These are phyloP conservation scores for Semotilus atromaculatus DNA, from an alignment of 2,797 vertebrate species.

Conservation along the genomic window DNA sequence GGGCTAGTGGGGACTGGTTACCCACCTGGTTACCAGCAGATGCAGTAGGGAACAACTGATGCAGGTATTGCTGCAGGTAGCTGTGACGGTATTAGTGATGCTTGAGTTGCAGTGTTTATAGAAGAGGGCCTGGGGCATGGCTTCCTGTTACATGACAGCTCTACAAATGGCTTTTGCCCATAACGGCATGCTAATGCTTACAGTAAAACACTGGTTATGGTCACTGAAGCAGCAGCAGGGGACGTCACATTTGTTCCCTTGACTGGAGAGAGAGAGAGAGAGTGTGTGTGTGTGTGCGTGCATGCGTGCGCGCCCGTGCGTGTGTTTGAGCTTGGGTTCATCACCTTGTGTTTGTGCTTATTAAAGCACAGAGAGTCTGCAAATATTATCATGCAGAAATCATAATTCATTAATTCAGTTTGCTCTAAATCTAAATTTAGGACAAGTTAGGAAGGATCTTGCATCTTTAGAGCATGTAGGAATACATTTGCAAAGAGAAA, in stretches of 20 bases:
- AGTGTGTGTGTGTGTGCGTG: not conserved
- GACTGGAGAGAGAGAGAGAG: not conserved
- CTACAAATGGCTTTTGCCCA: conserved; percentile 39
- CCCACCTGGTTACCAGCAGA: conserved; percentile 6
- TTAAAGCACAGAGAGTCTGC: not conserved
- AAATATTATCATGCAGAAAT: conserved; percentile 3
- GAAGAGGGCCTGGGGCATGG: conserved; percentile 13
- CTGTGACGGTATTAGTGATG: conserved; percentile 46
- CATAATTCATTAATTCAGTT: not conserved
- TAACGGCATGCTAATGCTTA: conserved; percentile 33
- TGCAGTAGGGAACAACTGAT: not conserved
- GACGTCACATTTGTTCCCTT: conserved; percentile 12
- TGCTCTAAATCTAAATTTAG: not conserved
- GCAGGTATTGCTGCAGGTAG: conserved; percentile 37
- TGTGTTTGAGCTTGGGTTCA: conserved; percentile 11
- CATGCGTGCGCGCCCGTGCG: not conserved
- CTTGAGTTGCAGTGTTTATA: conserved; percentile 29
- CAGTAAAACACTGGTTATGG: conserved; percentile 29
- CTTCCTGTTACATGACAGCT: conserved; percentile 21
- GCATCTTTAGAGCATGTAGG: not conserved
- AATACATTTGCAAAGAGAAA: not conserved
- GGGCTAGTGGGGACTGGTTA: conserved; percentile 1
- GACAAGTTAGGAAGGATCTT: not conserved
- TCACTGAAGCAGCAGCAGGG: conserved; percentile 31
- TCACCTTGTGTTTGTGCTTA: conserved; percentile 20